A percentile compares a stretch with the other conserved stretches of the same genome.
Evolutionary conservation across 2,888 invertebrate genomes (phyloP).

Genomic region (Drosophila maculinotata): DNA sequence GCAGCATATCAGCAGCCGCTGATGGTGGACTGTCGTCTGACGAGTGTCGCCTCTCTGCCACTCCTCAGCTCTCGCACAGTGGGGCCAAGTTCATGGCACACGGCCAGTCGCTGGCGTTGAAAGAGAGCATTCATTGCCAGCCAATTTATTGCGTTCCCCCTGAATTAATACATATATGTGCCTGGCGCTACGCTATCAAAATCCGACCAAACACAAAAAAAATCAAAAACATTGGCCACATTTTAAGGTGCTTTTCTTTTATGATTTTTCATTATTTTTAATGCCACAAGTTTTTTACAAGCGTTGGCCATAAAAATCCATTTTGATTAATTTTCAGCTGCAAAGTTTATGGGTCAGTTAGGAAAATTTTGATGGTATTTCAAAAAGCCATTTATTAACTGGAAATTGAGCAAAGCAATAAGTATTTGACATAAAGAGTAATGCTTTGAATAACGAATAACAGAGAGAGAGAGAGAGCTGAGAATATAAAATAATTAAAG

Average conservation of each 20-base stretch:
- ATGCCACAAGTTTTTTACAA: conserved; percentile 17
- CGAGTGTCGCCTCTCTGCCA: conserved; percentile 43
- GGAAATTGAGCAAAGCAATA: not conserved
- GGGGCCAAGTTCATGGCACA: conserved; percentile 65
- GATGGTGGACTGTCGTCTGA: no score
- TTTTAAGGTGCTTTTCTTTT: conserved; percentile 33
- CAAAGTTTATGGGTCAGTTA: conserved; percentile 41
- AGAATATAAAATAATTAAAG: no score
- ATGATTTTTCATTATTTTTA: conserved; percentile 34
- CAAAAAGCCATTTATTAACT: conserved; percentile 34
- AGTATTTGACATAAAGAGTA: not conserved
- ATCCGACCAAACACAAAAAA: conserved; percentile 11
- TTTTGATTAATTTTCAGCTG: conserved; percentile 43
- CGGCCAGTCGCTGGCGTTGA: conserved; percentile 34
- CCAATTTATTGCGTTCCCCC: conserved; percentile 40
- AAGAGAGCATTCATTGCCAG: conserved; percentile 40
- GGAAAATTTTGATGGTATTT: conserved; percentile 18
- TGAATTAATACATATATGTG: conserved; percentile 15
- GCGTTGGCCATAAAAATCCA: conserved; percentile 16
- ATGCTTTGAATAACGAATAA: not conserved
- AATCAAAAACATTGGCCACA: conserved; percentile 20
- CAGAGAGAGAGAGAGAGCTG: no score
- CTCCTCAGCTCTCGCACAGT: conserved; percentile 59
- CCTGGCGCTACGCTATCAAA: conserved; percentile 27
- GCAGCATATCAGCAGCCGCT: conserved; percentile 57